Percentiles rank a stretch among this genome's conserved stretches.
Conservation (phyloP, 2,113 vertebrate species). For the Paramormyrops kingsleyae region DNA sequence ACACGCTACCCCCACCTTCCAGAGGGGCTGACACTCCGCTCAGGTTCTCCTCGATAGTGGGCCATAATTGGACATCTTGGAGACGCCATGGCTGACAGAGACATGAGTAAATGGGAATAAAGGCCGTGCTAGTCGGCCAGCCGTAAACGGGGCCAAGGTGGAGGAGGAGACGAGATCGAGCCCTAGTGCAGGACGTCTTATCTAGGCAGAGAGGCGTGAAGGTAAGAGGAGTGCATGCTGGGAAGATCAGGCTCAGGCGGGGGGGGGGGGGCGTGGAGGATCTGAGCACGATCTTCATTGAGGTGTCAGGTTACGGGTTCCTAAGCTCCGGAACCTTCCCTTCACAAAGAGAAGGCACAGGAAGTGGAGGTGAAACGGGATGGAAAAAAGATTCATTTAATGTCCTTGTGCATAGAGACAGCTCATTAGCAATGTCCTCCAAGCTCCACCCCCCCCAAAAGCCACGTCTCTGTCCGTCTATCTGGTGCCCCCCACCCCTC, state of each 20-base stretch:
- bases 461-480: constrained; percentile 3
- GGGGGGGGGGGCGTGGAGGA: background rate
- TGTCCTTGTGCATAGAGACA: background rate
- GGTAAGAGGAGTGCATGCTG: background rate
- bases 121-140: background rate
- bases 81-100: background rate
- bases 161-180: background rate
- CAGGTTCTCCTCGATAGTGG: background rate
- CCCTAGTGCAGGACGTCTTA: background rate
- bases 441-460: background rate
- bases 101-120: background rate
- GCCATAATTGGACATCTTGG: background rate
- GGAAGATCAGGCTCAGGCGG: background rate
- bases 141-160: background rate
- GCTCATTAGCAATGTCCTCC: background rate
- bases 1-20: background rate
- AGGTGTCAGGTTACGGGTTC: background rate
- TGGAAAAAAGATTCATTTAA: background rate
- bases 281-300: background rate
- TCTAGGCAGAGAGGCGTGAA: background rate
- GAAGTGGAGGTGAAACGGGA: background rate
- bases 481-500: background rate
- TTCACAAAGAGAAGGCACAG: background rate
- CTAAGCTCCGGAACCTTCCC: background rate
- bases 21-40: background rate